A percentile compares a stretch with the other conserved stretches of the same genome.
Conservation (phyloP, 1,140 invertebrate species). For the Nylanderia fulva region DNA sequence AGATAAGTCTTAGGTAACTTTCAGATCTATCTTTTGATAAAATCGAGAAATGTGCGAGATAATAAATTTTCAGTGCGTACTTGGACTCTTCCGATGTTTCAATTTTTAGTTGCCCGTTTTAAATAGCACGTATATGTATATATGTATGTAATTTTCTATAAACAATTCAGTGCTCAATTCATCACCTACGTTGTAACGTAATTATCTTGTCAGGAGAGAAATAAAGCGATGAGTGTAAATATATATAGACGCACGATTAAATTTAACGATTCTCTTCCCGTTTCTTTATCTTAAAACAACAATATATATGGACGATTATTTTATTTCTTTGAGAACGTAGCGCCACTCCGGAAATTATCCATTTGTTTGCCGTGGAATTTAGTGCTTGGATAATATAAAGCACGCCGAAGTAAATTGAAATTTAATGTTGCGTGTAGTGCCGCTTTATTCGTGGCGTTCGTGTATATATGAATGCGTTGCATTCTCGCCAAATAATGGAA, state of each 20-base stretch:
- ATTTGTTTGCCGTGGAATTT: constrained; percentile 20
- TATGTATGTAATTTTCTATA: not conserved
- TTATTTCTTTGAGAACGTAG: constrained; percentile 5
- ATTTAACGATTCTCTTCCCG: not conserved
- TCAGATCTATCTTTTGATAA: not conserved
- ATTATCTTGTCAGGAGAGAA: not conserved
- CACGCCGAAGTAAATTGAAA: constrained; percentile 38
- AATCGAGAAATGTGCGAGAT: not conserved
- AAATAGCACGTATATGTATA: not conserved
- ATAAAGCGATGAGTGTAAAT: not conserved
- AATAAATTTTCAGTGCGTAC: not conserved
- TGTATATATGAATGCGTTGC: constrained; percentile 1
- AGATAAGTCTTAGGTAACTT: not conserved
- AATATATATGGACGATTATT: not conserved
- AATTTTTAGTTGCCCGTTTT: not conserved
- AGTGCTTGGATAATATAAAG: constrained; percentile 31
- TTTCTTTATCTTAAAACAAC: not conserved
- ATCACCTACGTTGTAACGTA: not conserved
- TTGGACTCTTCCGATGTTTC: not conserved
- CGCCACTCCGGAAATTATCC: constrained; percentile 17
- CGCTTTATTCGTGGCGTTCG: not conserved
- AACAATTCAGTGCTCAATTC: not conserved
- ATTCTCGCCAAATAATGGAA: constrained; percentile 15
- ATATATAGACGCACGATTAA: not conserved
- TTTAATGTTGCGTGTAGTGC: constrained; percentile 49